Percentiles rank a stretch among this genome's conserved stretches.
Conservation (phyloP, 92 coral and sea anemone genomes). For the Porites lobata region DNA sequence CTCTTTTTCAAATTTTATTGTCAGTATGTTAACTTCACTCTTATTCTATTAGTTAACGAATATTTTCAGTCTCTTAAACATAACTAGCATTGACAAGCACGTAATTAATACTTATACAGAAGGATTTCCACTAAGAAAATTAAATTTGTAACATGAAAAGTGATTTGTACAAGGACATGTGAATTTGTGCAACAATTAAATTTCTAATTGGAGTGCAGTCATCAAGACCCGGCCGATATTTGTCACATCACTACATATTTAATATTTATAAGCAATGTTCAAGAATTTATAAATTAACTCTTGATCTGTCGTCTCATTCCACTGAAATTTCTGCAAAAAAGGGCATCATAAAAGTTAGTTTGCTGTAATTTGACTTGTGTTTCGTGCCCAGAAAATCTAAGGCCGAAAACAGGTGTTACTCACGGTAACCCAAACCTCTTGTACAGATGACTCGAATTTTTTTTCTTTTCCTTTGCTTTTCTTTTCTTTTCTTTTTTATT, state of each 20-base stretch:
- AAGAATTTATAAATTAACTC: conserved; percentile 19
- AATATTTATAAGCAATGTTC: conserved; percentile 27
- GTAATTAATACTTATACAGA: neutral
- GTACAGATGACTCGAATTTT: too few species aligned
- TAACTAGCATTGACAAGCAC: conserved; percentile 7
- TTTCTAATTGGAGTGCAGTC: conserved; percentile 10
- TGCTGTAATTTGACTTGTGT: too few species aligned
- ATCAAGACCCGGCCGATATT: neutral
- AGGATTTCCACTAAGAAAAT: conserved; percentile 1
- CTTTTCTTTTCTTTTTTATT: too few species aligned
- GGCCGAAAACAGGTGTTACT: neutral
- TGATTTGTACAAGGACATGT: conserved; percentile 7
- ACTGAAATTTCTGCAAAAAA: conserved; percentile 28
- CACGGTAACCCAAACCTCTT: too few species aligned
- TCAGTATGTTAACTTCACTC: conserved; percentile 30
- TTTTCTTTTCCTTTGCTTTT: too few species aligned
- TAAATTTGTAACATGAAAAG: neutral
- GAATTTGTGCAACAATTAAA: conserved; percentile 13
- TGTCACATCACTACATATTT: conserved; percentile 3
- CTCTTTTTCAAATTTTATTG: conserved; percentile 34
- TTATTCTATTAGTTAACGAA: conserved; percentile 21
- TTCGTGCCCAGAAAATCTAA: too few species aligned
- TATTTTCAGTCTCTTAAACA: conserved; percentile 4
- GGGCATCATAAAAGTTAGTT: neutral
- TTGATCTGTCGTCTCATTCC: conserved; percentile 11